Percentiles rank a stretch among this genome's conserved stretches.
Evolutionary conservation across 2,888 invertebrate species (phyloP).

Genomic region (Diogma glabrata): DNA sequence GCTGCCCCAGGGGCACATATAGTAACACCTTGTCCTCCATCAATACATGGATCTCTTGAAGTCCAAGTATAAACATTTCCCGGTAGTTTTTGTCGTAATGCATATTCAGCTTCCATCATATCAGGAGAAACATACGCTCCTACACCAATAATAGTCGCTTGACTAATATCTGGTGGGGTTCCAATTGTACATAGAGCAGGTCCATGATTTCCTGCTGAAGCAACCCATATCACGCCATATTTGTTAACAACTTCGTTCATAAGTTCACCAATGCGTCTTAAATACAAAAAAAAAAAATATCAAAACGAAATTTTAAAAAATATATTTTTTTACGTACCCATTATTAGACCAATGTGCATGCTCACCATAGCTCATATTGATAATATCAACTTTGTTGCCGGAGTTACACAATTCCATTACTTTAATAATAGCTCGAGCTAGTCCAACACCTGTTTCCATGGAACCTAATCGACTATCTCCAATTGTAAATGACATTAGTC

Average conservation of each 20-base stretch:
- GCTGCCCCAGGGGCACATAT: slow-evolving; percentile 94
- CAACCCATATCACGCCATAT: slow-evolving; percentile 85
- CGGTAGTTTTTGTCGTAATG: slow-evolving; percentile 69
- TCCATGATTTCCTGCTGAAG: slow-evolving; percentile 84
- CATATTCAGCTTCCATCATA: slow-evolving; percentile 95
- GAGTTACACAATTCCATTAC: slow-evolving; percentile 59
- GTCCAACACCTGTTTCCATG: slow-evolving; percentile 94
- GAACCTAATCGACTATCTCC: slow-evolving; percentile 85
- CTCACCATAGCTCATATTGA: slow-evolving; percentile 98
- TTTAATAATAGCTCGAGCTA: slow-evolving; percentile 83
- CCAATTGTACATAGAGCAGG: slow-evolving; percentile 74
- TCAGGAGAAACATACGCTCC: slow-evolving; percentile 96
- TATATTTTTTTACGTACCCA: slow-evolving; percentile 48
- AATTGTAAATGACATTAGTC: slow-evolving; percentile 83
- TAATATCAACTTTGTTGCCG: slow-evolving; percentile 61
- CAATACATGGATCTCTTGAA: slow-evolving; percentile 75
- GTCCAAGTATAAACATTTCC: slow-evolving; percentile 87
- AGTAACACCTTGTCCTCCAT: slow-evolving; percentile 79
- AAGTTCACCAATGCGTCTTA: slow-evolving; percentile 70
- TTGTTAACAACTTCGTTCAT: slow-evolving; percentile 83
- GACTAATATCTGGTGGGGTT: slow-evolving; percentile 73
- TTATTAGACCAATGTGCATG: slow-evolving; percentile 83
- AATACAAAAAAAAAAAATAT: slow-evolving; percentile 14
- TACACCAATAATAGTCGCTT: slow-evolving; percentile 77
- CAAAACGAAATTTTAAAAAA: slow-evolving; percentile 9